These are phyloP conservation scores for Leptarthrus brevirostris DNA, from an alignment of 2,888 invertebrate genomes.

Conservation along the genomic window DNA sequence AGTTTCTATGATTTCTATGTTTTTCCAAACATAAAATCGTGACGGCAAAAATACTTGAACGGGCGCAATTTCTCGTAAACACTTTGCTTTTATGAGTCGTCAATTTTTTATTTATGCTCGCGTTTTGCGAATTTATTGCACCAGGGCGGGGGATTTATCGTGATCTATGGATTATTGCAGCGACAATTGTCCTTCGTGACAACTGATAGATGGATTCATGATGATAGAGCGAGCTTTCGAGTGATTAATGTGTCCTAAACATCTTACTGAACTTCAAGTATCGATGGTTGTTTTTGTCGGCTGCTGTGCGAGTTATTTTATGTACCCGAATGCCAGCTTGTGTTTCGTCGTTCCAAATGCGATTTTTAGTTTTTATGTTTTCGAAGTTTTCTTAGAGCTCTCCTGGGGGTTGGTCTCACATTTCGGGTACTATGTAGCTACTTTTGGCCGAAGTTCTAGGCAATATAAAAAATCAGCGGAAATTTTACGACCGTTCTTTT, in stretches of 20 bases:
- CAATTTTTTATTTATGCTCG: conserved; percentile 52
- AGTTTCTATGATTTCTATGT: conserved; percentile 34
- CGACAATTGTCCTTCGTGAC: conserved; percentile 51
- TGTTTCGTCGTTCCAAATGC: neutral
- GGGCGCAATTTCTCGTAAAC: conserved; percentile 49
- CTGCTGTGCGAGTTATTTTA: neutral
- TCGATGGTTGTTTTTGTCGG: neutral
- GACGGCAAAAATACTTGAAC: conserved; percentile 5
- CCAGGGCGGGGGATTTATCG: conserved; percentile 38
- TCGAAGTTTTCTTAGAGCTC: conserved; percentile 17
- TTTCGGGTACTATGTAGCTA: neutral
- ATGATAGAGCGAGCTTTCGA: conserved; percentile 45
- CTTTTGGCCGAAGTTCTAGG: neutral
- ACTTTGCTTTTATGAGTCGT: conserved; percentile 52
- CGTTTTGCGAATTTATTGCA: conserved; percentile 50
- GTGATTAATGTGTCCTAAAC: conserved; percentile 34
- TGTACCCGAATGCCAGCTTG: neutral
- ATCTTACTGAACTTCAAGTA: neutral
- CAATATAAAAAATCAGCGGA: conserved; percentile 37
- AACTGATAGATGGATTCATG: conserved; percentile 51
- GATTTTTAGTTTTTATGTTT: conserved; percentile 24
- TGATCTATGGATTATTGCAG: conserved; percentile 52
- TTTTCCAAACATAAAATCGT: neutral
- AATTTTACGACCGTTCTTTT: conserved; percentile 28
- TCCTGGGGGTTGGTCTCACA: conserved; percentile 2